A percentile compares a stretch with the other conserved stretches of the same genome.
phyloP scores from a whole-genome alignment of 2,113 vertebrate species.

The Herpailurus yagouaroundi region DNA sequence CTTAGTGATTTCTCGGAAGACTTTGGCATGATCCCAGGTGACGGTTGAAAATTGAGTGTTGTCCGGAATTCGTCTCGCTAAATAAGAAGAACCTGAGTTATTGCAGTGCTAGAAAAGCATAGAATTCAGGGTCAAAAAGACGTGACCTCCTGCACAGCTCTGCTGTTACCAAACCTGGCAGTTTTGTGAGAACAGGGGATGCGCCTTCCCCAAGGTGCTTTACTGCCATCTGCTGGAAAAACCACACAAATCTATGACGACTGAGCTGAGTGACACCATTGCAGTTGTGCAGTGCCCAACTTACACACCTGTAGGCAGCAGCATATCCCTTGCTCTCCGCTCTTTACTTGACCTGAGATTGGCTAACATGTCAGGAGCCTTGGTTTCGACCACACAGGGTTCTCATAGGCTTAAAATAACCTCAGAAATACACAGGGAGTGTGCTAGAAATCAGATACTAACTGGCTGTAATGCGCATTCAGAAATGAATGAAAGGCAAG shows the following conservation, averaged over 20 bases:
- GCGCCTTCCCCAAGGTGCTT: neutral
- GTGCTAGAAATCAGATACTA: neutral
- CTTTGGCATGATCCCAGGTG: neutral
- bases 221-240: slow-evolving; percentile 66
- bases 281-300: neutral
- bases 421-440: neutral
- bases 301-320: neutral
- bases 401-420: neutral
- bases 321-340: neutral
- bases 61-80: neutral
- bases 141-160: neutral
- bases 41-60: neutral
- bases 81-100: neutral
- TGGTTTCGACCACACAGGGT: neutral
- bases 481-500: neutral
- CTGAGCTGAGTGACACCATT: neutral
- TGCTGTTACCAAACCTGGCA: neutral
- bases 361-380: neutral
- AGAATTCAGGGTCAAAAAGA: neutral
- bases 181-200: neutral
- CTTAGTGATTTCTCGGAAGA: neutral
- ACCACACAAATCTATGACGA: neutral
- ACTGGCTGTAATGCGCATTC: neutral
- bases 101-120: neutral
- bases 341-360: neutral